Base-by-base conservation (phyloP, 2,888 invertebrate genomes). In the Pachydiplax longipennis region DNA sequence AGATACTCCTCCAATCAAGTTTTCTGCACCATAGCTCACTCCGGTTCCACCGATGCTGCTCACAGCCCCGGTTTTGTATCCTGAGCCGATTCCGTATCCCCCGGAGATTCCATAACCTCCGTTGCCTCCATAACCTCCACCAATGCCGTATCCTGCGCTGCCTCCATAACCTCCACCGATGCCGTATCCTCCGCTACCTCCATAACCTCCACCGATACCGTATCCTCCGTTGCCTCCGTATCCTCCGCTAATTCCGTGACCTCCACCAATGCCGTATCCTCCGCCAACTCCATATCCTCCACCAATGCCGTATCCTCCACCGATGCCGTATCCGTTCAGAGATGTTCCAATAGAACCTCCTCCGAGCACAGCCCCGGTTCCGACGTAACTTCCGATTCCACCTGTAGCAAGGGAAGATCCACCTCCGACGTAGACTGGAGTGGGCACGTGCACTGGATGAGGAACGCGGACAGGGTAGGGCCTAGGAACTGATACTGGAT, bases 361-460 rank as follows among this genome's bases (percentile, higher is more conserved):
- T 95, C 61, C 87, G 87, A 61, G 31, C 35, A 87, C 37, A 18
- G n/a, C 44, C 15, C 53, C n/a, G 83, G 58, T 22, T 18, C 83
- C 22, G 12, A 95, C 0, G 95, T 95, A 91, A 95, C 95, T 18
- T 95, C 95, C 80, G 93, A 94, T 2, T 93, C 93, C 83, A 94
- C 94, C 48, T 94, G 94, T 80, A 94, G 81, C n/a, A 18, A 25
- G 13, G 25, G 53, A 18, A 4, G n/a, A 4, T 15, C 48, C 48
- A 13, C 31, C 53, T 44, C 65, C 65, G 25, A 31, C 73, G 31
- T 73, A 73, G 25, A 73, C 73, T 1, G 73, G 73, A 1, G 73
- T 73, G 6, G 73, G 73, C 12, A 73, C 73, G 31, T 73, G 73
- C 31, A 73, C 73, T 25, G 73, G 73, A 8, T 73, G 73, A 3